A percentile compares a stretch with the other conserved stretches of the same genome.
Conservation (phyloP, 2,888 invertebrate species). For the Hedya salicella region DNA sequence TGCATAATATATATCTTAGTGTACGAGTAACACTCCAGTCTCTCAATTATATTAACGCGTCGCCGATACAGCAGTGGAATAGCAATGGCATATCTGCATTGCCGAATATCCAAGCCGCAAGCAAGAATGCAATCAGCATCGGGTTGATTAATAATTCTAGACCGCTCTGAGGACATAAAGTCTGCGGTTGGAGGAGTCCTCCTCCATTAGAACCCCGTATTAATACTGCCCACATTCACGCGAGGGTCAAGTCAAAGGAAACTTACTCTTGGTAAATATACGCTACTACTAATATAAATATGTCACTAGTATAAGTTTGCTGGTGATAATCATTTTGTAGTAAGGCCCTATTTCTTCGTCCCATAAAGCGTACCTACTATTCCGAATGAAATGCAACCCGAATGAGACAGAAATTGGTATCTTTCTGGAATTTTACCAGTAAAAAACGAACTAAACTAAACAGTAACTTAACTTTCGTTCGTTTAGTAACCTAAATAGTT, state of each 20-base stretch:
- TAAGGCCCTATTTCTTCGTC: too few relatives aligned
- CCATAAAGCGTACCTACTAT: too few relatives aligned
- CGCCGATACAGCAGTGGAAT: slow-evolving; percentile 55
- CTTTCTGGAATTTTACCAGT: too few relatives aligned
- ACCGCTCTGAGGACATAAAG: slow-evolving; percentile 78
- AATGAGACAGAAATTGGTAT: too few relatives aligned
- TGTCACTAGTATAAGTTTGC: too few relatives aligned
- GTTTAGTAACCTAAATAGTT: too few relatives aligned
- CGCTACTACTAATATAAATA: too few relatives aligned
- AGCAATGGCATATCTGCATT: slow-evolving; percentile 64
- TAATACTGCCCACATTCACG: slow-evolving; percentile 75
- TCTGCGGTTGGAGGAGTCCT: slow-evolving; percentile 70
- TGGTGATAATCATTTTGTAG: too few relatives aligned
- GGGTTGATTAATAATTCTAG: slow-evolving; percentile 83
- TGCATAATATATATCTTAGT: too few relatives aligned
- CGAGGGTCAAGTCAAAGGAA: slow-evolving; percentile 11
- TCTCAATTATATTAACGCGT: slow-evolving; percentile 38
- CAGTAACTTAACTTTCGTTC: too few relatives aligned
- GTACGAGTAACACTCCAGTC: slow-evolving; percentile 4
- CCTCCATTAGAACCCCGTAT: slow-evolving; percentile 75
- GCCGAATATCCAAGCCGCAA: slow-evolving; percentile 39
- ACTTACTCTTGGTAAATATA: not conserved
- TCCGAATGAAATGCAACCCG: too few relatives aligned
- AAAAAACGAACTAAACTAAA: too few relatives aligned
- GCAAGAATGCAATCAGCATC: slow-evolving; percentile 79